Percentiles rank a stretch among this genome's conserved stretches.
These are phyloP conservation scores for Colius striatus DNA, from an alignment of 2,113 vertebrate genomes.

Conservation along the genomic window DNA sequence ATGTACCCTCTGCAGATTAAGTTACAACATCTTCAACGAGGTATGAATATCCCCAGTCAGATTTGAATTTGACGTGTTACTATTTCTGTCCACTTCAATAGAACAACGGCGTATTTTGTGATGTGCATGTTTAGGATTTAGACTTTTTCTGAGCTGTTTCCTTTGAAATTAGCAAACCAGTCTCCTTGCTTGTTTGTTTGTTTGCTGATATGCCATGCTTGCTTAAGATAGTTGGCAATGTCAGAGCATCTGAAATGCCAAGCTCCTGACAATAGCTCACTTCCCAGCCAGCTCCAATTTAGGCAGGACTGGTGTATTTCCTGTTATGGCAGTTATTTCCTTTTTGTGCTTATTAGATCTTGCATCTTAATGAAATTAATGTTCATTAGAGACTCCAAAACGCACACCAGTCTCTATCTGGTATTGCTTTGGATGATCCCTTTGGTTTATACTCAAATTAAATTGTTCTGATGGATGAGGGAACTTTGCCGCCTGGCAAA, in stretches of 20 bases:
- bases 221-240: neutral
- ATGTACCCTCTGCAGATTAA: accelerated
- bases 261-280: conserved; percentile 42
- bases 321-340: conserved; percentile 56
- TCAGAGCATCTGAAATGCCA: neutral
- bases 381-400: neutral
- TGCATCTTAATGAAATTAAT: conserved; percentile 22
- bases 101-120: neutral
- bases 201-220: neutral
- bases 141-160: neutral
- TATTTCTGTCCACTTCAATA: neutral
- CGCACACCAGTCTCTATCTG: neutral
- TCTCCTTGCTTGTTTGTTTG: neutral
- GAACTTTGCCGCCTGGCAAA: neutral
- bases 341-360: conserved; percentile 40
- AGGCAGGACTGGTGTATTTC: conserved; percentile 31
- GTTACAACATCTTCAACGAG: neutral
- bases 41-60: neutral
- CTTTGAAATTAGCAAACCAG: neutral
- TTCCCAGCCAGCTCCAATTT: conserved; percentile 57
- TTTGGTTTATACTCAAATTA: neutral
- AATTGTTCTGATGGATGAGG: neutral
- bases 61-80: neutral
- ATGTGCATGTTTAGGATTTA: neutral
- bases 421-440: neutral